Conservation (phyloP, 2,888 invertebrate species). For the Cremastinae sp. region DNA sequence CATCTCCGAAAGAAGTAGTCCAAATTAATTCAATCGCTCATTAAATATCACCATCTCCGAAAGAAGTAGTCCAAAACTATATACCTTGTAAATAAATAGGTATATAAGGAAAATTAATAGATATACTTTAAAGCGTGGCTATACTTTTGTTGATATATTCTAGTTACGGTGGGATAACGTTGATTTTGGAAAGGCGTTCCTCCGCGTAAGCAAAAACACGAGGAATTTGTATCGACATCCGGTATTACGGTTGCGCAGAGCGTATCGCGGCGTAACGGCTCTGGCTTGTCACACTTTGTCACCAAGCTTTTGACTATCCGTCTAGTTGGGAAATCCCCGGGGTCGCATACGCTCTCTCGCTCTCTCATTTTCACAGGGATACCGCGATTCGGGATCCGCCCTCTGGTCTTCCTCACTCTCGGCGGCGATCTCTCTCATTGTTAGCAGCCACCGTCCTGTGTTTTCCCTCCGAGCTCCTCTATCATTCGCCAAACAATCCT, state of each 20-base stretch:
- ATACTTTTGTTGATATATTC: too few species aligned
- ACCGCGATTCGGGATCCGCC: constrained; percentile 48
- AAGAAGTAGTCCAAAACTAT: too few species aligned
- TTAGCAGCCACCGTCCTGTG: constrained; percentile 38
- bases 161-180: too few species aligned
- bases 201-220: constrained; percentile 28
- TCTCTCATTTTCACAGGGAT: constrained; percentile 38
- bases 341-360: constrained; percentile 39
- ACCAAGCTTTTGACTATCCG: constrained; percentile 67
- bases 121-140: too few species aligned
- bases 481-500: constrained; percentile 28
- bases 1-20: too few species aligned
- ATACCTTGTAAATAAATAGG: too few species aligned
- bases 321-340: constrained; percentile 43
- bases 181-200: not conserved
- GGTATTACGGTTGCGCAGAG: constrained; percentile 62
- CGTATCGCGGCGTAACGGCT: constrained; percentile 65
- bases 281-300: constrained; percentile 69
- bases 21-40: too few species aligned
- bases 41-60: too few species aligned
- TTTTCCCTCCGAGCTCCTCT: constrained; percentile 31
- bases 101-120: too few species aligned
- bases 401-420: not conserved
- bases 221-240: constrained; percentile 60
- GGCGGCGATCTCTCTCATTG: constrained; percentile 44